Conservation (phyloP, 2,888 invertebrate species). For the Cetonia aurata region DNA sequence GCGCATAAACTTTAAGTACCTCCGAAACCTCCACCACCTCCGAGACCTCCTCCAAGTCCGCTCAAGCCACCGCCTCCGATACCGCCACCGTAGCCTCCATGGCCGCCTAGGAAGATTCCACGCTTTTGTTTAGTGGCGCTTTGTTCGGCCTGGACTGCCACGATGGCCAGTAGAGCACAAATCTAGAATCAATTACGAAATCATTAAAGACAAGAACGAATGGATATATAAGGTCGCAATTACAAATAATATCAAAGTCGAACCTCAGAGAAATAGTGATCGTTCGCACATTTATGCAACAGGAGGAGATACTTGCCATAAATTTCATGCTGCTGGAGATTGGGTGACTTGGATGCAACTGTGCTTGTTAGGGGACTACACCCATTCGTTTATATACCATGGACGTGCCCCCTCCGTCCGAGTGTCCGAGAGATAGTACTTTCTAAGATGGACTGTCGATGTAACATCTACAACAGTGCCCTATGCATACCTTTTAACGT, state of each 20-base stretch:
- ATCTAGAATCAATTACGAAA: conserved; percentile 30
- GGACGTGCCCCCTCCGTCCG: conserved; percentile 38
- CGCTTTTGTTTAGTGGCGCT: conserved; percentile 43
- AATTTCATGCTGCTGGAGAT: conserved; percentile 44
- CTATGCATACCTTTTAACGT: background rate
- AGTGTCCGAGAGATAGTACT: conserved; percentile 43
- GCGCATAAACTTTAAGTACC: background rate
- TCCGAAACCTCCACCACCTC: conserved; percentile 44
- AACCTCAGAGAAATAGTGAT: background rate
- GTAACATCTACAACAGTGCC: conserved; percentile 27
- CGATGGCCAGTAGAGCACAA: conserved; percentile 42
- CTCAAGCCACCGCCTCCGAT: conserved; percentile 38
- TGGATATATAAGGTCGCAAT: background rate
- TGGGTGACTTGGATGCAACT: conserved; percentile 44
- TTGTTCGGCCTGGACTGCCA: conserved; percentile 44
- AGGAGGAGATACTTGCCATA: conserved; percentile 39
- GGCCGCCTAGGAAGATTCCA: conserved; percentile 41
- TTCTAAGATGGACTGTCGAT: conserved; percentile 25
- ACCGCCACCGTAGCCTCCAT: conserved; percentile 43
- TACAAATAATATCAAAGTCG: background rate
- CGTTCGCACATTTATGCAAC: background rate
- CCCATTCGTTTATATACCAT: conserved; percentile 46
- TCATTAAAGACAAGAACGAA: background rate
- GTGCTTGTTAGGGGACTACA: conserved; percentile 43
- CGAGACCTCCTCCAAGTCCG: conserved; percentile 43